Evolutionary conservation across 2,888 invertebrate genomes (phyloP), one percentile per base, ranked within the genome.

Genomic region (Phania funesta): DNA sequence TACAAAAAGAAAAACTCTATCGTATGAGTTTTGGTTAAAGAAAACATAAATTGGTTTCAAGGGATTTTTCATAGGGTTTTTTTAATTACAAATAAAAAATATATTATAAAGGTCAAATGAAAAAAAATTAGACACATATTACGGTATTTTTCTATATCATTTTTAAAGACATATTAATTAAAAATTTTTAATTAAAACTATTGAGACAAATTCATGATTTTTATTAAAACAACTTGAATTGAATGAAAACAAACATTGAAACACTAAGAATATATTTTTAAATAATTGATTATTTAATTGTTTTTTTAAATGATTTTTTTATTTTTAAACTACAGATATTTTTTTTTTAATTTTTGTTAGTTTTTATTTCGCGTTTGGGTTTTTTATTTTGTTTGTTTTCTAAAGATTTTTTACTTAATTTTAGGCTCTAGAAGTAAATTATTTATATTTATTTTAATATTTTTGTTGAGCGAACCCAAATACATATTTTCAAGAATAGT

Each of bases 381-480:
- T 81, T 81, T 68, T 68, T 67, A 16, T 81, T 70, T 62, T 67
- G 9, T 68, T 52, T 71, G 20, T 16, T 83, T 79, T 78, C 38
- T 78, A 65, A 65, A 70, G 64, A 29, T 74, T 74, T 76, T 75
- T 78, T 74, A 78, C 78, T 82, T 78, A 82, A 82, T 58, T 75
- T 56, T 74, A 78, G 74, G 65, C 56, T 76, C 74, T 78, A 78
- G 78, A 70, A 75, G 32, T 78, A 79, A 71, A 73, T 70, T 75
- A 75, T 71, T 67, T 79, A 60, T 78, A 74, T 83, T 64, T 70
- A 32, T 70, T 82, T 76, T 58, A 79, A 67, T 79, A 81, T 83
- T 83, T 80, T 80, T 84, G 77, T 75, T 83, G 84, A 84, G 83
- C 83, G 84, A 84, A 84, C 84, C 84, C 83, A 81, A 80, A 78